A percentile compares a stretch with the other conserved stretches of the same genome.
These are phyloP conservation scores for Clitarchus hookeri DNA, from an alignment of 2,888 invertebrate genomes.

Conservation along the genomic window DNA sequence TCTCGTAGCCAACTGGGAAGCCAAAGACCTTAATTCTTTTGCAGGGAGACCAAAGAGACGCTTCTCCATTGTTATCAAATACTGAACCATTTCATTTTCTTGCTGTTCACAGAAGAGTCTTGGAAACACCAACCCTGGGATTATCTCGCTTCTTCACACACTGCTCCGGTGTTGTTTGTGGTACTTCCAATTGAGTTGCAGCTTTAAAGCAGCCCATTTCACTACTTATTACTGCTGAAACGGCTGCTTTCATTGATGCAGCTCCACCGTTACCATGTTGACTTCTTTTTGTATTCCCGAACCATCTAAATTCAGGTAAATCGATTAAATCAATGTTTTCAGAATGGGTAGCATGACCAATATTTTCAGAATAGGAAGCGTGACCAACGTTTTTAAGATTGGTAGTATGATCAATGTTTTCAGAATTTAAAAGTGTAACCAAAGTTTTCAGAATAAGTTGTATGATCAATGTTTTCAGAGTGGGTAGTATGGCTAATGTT, in stretches of 20 bases:
- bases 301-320: background rate
- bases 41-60: conserved; percentile 23
- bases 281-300: conserved; percentile 22
- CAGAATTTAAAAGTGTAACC: too few species aligned
- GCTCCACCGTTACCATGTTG: conserved; percentile 15
- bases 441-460: too few species aligned
- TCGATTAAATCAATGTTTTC: background rate
- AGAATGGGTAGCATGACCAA: background rate
- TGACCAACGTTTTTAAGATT: too few species aligned
- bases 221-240: background rate
- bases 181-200: conserved; percentile 27
- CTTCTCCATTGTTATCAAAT: conserved; percentile 24
- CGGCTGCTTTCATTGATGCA: background rate
- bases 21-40: conserved; percentile 56
- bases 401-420: too few species aligned
- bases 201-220: conserved; percentile 23
- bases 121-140: background rate
- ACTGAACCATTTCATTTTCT: conserved; percentile 26
- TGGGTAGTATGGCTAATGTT: too few species aligned
- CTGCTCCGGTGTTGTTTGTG: too few species aligned
- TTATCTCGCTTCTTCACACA: background rate
- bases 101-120: too few species aligned
- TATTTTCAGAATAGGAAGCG: too few species aligned
- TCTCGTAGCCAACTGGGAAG: conserved; percentile 59
- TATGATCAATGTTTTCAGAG: too few species aligned